These are phyloP conservation scores for Pheosia tremula DNA, from an alignment of 2,888 invertebrate genomes.

Conservation along the genomic window DNA sequence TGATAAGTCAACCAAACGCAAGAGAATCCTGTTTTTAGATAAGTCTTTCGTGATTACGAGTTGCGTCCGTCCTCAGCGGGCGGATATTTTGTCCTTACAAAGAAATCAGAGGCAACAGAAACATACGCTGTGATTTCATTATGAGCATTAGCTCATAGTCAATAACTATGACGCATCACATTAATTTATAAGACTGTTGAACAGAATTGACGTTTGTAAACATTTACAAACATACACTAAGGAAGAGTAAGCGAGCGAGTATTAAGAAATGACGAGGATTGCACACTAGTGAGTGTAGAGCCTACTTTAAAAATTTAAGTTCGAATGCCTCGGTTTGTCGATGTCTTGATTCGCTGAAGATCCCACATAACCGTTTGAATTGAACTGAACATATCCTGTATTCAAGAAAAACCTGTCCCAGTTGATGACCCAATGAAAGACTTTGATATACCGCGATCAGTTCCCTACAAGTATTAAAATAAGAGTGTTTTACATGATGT, in stretches of 20 bases:
- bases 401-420: constrained; percentile 47
- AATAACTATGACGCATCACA: constrained; percentile 39
- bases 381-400: constrained; percentile 68
- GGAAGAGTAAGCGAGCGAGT: constrained; percentile 21
- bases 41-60: constrained; percentile 45
- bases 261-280: constrained; percentile 25
- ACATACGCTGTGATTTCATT: constrained; percentile 68
- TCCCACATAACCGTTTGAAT: constrained; percentile 51
- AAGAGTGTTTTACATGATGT: constrained; percentile 76
- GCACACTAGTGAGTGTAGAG: constrained; percentile 4
- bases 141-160: constrained; percentile 34
- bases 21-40: constrained; percentile 56
- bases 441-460: constrained; percentile 73
- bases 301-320: constrained; percentile 6
- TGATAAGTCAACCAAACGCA: constrained; percentile 87
- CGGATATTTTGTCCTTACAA: constrained; percentile 45
- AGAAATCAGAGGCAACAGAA: constrained; percentile 50
- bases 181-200: constrained; percentile 75
- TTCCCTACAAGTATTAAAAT: constrained; percentile 75
- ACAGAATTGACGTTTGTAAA: constrained; percentile 80
- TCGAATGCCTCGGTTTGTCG: neutral
- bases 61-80: constrained; percentile 43
- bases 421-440: constrained; percentile 60
- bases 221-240: constrained; percentile 46
- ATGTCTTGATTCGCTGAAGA: constrained; percentile 9